Conservation (phyloP, 2,797 vertebrate genomes). For the Hippopotamyrus pictus region DNA sequence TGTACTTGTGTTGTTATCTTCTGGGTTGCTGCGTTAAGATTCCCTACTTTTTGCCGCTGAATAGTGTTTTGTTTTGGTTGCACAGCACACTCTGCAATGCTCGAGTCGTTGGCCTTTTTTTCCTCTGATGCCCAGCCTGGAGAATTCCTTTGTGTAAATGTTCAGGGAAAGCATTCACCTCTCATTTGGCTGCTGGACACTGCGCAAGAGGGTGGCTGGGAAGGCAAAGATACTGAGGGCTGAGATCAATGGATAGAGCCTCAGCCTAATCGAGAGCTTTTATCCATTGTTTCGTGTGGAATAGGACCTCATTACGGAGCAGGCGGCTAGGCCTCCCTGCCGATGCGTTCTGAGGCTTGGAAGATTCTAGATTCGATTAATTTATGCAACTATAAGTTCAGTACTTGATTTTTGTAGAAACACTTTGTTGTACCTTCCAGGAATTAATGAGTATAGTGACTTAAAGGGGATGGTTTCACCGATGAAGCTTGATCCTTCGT, state of each 20-base stretch:
- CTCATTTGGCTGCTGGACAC: background rate
- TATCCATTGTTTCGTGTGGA: background rate
- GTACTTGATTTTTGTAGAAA: constrained; percentile 1
- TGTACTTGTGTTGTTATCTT: background rate
- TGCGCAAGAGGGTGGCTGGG: background rate
- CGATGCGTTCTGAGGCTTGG: background rate
- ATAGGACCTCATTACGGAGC: background rate
- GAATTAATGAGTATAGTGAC: background rate
- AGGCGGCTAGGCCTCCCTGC: background rate
- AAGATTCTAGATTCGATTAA: background rate
- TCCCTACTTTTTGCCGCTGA: background rate
- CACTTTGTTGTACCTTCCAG: background rate
- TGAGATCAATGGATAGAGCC: constrained; percentile 11
- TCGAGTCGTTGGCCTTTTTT: background rate
- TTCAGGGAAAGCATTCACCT: background rate
- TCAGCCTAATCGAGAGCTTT: constrained; percentile 7
- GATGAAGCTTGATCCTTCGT: background rate
- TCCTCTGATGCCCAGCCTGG: background rate
- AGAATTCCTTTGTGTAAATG: background rate
- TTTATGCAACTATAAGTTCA: background rate
- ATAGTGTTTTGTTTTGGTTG: background rate
- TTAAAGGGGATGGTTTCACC: background rate
- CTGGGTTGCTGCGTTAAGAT: background rate
- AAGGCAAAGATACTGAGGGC: background rate
- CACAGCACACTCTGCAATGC: background rate